phyloP scores from a whole-genome alignment of 2,113 vertebrate genomes.

The Nothobranchius furzeri region DNA sequence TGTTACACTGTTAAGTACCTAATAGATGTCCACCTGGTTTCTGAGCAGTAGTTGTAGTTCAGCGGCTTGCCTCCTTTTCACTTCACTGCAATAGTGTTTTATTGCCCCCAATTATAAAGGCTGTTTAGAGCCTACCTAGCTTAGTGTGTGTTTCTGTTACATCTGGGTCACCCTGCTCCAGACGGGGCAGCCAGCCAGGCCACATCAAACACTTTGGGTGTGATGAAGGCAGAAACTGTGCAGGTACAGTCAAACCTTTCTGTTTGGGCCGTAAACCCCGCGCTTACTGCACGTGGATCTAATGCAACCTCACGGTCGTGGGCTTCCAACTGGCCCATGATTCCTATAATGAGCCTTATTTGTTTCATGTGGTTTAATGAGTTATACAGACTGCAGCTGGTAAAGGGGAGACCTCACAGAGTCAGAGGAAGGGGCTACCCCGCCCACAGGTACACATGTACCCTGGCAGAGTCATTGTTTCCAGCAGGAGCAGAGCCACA shows the following conservation, averaged over 20 bases:
- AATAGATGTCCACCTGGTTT: slow-evolving; percentile 77
- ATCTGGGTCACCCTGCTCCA: slow-evolving; percentile 66
- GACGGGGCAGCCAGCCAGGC: slow-evolving; percentile 50
- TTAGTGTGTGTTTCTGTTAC: slow-evolving; percentile 67
- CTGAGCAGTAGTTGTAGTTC: slow-evolving; percentile 64
- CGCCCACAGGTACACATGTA: slow-evolving; percentile 61
- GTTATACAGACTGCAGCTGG: slow-evolving; percentile 66
- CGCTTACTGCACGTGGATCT: not conserved
- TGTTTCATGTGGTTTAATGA: slow-evolving; percentile 82
- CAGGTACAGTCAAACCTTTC: slow-evolving; percentile 46
- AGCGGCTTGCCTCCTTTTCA: slow-evolving; percentile 62
- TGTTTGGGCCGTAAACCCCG: slow-evolving; percentile 23
- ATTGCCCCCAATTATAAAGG: slow-evolving; percentile 79
- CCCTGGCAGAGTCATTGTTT: slow-evolving; percentile 65
- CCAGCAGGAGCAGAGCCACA: slow-evolving; percentile 41
- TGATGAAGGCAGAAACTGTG: slow-evolving; percentile 42
- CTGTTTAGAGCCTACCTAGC: slow-evolving; percentile 74
- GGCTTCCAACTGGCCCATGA: slow-evolving; percentile 42
- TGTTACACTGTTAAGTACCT: slow-evolving; percentile 78
- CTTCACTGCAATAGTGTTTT: slow-evolving; percentile 75
- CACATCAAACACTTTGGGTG: slow-evolving; percentile 66
- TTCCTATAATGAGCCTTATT: slow-evolving; percentile 66
- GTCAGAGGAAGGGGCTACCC: slow-evolving; percentile 45
- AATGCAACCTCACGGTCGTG: slow-evolving; percentile 11
- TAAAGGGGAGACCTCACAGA: slow-evolving; percentile 69